Evolutionary conservation across 2,888 invertebrate species (phyloP).

Genomic region (Xanthia togata): DNA sequence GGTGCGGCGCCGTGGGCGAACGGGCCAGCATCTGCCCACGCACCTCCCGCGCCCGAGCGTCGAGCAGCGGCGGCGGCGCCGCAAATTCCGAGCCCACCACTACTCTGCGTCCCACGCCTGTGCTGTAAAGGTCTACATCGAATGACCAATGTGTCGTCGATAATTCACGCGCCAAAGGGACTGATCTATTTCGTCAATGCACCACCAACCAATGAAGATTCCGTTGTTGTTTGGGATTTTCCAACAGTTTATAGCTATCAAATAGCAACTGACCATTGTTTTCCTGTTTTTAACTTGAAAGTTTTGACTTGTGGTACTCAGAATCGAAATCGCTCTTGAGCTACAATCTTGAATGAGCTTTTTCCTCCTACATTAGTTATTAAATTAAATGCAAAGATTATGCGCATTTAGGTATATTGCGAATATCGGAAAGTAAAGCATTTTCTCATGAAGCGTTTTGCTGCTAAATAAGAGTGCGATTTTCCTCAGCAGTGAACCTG

Average conservation of each 20-base stretch:
- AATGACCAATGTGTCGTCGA: constrained; percentile 41
- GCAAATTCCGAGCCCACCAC: constrained; percentile 86
- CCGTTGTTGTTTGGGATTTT: constrained; percentile 4
- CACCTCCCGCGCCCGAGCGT: constrained; percentile 80
- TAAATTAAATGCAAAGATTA: constrained; percentile 36
- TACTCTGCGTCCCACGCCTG: constrained; percentile 73
- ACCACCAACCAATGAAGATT: background rate
- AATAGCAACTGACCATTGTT: background rate
- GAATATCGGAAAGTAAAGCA: constrained; percentile 14
- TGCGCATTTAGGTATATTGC: constrained; percentile 18
- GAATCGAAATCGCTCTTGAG: constrained; percentile 7
- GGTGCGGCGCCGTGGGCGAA: constrained; percentile 88
- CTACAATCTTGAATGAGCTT: constrained; percentile 25
- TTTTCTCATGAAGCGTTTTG: constrained; percentile 7
- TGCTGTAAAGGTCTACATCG: constrained; percentile 58
- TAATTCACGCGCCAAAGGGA: background rate
- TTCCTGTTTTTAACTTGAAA: constrained; percentile 17
- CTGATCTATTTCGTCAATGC: background rate
- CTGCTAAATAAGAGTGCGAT: background rate
- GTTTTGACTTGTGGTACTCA: background rate
- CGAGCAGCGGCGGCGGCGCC: constrained; percentile 73
- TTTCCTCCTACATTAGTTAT: constrained; percentile 31
- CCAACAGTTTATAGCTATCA: background rate
- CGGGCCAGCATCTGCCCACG: constrained; percentile 76
- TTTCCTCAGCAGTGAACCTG: constrained; percentile 35